Base-by-base conservation (phyloP, 2,797 vertebrate genomes). In the Hippocampus kuda region DNA sequence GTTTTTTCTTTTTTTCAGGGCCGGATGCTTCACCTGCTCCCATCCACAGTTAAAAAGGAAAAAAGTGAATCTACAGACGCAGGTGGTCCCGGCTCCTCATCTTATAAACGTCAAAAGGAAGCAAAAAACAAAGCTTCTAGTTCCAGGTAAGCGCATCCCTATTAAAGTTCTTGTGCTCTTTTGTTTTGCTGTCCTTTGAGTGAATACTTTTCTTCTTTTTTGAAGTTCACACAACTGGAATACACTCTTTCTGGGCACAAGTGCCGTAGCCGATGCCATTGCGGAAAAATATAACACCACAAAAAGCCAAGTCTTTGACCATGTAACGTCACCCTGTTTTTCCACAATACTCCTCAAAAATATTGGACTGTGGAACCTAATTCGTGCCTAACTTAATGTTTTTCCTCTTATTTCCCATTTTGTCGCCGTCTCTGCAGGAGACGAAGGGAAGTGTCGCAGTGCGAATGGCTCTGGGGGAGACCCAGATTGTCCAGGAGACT, bases 221-320 rank as follows among this genome's bases (percentile, higher is more conserved):
- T 53, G 3, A 69, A 99, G 97, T 81, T 94, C 95, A 66, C 94
- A 99, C 87, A 99, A 98, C 85, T 99, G 97, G 97, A 99, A 98
- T 79, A 79, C 92, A 0, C 80, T 99, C 69, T 99, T 99, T 75
- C 87, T 99, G 88, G 97, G 95, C 3, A 95, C 93, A 0, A 99
- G 92, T 0, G 92, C 97, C 0, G 94, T 99, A 75, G 97, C 95
- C 0, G 96, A 98, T 11, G 92, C 91, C 67, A 94, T 99, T 1
- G 96, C 97, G 51, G 91, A 94, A 74, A 98, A 95, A 85, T 99
- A 98, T 90, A 94, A 89, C 0, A 92, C 95, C 49, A 91, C 93
- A 61, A 99, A 99, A 89, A 97, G 94, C 85, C 89, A 94, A 93
- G 97, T 99, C 27, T 84, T 99, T 34, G 94, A 96, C 85, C 92